Evolutionary conservation across 2,797 vertebrate genomes (phyloP).

Genomic region (Mus minutoides): DNA sequence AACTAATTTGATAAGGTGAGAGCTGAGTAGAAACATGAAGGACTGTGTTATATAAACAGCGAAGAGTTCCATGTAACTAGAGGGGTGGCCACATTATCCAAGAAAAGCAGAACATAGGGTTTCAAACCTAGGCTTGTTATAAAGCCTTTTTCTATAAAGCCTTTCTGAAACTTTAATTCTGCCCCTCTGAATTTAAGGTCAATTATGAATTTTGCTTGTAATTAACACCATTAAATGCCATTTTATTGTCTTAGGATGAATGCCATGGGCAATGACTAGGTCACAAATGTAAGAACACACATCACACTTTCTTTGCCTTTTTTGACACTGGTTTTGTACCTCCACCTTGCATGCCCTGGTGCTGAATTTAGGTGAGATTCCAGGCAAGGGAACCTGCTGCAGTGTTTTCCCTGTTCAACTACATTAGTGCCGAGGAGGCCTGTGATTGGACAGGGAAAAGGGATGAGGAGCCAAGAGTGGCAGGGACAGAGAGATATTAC

Average conservation of each 20-base stretch:
- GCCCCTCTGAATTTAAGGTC: background rate
- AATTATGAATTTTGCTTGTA: background rate
- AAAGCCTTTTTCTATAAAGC: background rate
- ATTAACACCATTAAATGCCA: background rate
- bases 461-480: too few relatives aligned
- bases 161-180: background rate
- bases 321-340: background rate
- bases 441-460: too few relatives aligned
- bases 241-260: background rate
- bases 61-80: background rate
- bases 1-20: background rate
- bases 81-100: background rate
- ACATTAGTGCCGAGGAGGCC: too few relatives aligned
- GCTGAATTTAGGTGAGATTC: background rate
- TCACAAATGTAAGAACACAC: background rate
- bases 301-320: background rate
- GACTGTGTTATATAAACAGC: background rate
- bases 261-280: background rate
- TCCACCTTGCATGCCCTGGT: background rate
- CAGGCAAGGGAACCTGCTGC: background rate
- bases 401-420: too few relatives aligned
- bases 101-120: background rate
- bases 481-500: too few relatives aligned
- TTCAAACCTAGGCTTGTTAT: background rate
- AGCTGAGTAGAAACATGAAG: background rate